Evolutionary conservation across 2,888 invertebrate species (phyloP), one percentile per base, ranked within the genome.

Genomic region (Steinernema carpocapsae): DNA sequence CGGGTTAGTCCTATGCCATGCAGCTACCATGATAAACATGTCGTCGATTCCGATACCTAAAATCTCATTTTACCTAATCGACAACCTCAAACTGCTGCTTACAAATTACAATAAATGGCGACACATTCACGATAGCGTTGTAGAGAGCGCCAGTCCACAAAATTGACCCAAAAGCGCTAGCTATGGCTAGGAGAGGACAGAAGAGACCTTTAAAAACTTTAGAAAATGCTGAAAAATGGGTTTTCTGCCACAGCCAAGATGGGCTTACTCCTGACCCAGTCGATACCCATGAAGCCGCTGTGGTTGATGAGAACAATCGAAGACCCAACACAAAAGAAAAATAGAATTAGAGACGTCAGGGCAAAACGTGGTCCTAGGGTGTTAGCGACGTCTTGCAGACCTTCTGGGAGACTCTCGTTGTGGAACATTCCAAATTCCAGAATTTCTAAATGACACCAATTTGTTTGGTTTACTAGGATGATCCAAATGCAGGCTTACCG

Each of bases 21-120:
- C 94, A 1, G 95, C 95, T 84, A 95, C 89, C 94, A 96, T 94
- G n/a, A 96, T 94, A 87, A 95, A 96, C 0, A 95, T 94, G 88
- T 95, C 95, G 88, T 96, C 95, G 78, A 95, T 94, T 77, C 95
- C 95, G 86, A 96, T 95, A 86, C 94, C 95, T 95, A 88, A 22
- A 88, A 88, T 76, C 78, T 19, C 14, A 32, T 19, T 19, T 71
- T 26, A 7, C 10, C 2, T n/a, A 71, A 1, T 71, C 17, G 70
- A 17, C 17, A 26, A 70, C 6, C 43, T 10, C 45, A 22, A 46
- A 19, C 17, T 19, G 7, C 19, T 43, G 76, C 83, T 74, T 22
- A 83, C 87, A 85, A 1, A 85, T 74, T 37, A 87, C 82, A 32
- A 87, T 80, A 70, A 86, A 86, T 4, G 86, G 86, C 17, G 86